Evolutionary conservation across 2,888 invertebrate species (phyloP).

Genomic region (Aproaerema taeniolella): DNA sequence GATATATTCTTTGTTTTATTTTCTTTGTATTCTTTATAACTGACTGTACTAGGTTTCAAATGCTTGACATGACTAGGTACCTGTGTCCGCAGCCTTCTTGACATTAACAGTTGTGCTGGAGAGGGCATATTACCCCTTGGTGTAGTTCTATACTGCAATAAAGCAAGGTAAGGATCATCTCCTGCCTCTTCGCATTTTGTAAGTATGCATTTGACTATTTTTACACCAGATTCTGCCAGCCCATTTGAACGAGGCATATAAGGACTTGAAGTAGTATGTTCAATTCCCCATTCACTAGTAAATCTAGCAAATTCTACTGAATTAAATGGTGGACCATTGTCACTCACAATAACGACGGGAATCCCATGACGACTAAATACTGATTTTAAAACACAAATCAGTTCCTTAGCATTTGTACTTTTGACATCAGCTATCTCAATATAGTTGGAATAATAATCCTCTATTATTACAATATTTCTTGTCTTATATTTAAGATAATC

Average conservation of each 20-base stretch:
- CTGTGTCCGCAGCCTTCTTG: constrained; percentile 11
- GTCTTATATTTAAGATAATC: background rate
- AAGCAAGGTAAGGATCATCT: constrained; percentile 13
- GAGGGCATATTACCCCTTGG: constrained; percentile 11
- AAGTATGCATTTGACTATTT: constrained; percentile 6
- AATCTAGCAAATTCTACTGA: constrained; percentile 2
- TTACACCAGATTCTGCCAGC: constrained; percentile 1
- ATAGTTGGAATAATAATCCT: constrained; percentile 11
- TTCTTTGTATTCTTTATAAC: constrained; percentile 11
- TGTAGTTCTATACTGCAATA: constrained; percentile 15
- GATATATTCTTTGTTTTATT: background rate
- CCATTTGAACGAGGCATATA: constrained; percentile 14
- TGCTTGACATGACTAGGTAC: constrained; percentile 8
- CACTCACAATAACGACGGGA: constrained; percentile 1
- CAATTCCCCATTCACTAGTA: constrained; percentile 10
- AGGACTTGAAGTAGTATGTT: constrained; percentile 16
- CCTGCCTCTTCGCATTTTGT: constrained; percentile 13
- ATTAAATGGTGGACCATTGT: constrained; percentile 10
- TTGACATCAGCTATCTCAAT: constrained; percentile 2
- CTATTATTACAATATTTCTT: background rate
- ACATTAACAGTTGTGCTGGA: constrained; percentile 16
- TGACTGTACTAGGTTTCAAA: constrained; percentile 15
- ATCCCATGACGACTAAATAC: constrained; percentile 15
- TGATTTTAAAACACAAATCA: constrained; percentile 8
- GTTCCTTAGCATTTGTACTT: background rate